Conservation (phyloP, 2,888 invertebrate genomes). For the Athrips mouffetella region DNA sequence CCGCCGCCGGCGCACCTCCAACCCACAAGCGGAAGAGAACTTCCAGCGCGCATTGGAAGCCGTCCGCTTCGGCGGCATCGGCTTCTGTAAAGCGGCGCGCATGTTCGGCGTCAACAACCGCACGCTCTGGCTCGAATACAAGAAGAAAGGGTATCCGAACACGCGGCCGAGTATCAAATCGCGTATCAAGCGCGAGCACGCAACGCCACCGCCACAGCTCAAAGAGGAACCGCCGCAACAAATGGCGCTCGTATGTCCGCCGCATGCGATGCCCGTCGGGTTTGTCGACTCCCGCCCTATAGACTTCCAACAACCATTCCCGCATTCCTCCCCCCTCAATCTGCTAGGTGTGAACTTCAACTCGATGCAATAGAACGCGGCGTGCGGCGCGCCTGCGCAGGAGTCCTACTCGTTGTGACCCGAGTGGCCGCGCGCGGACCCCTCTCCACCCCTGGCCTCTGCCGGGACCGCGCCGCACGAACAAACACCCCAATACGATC, state of each 20-base stretch:
- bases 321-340: constrained; percentile 81
- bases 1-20: constrained; percentile 83
- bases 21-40: constrained; percentile 90
- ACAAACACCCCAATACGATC: constrained; percentile 33
- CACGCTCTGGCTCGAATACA: constrained; percentile 91
- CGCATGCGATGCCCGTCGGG: constrained; percentile 82
- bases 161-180: constrained; percentile 88
- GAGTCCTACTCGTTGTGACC: constrained; percentile 63
- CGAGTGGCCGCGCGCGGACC: constrained; percentile 48
- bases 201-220: constrained; percentile 79
- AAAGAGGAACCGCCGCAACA: constrained; percentile 63
- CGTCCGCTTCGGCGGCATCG: constrained; percentile 89
- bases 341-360: constrained; percentile 87
- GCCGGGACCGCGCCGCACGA: constrained; percentile 26
- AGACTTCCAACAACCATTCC: constrained; percentile 82
- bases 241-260: constrained; percentile 80
- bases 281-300: constrained; percentile 85
- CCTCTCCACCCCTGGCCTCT: constrained; percentile 28
- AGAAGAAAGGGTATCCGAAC: constrained; percentile 89
- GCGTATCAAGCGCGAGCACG: constrained; percentile 83
- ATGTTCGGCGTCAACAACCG: constrained; percentile 92
- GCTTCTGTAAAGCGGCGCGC: constrained; percentile 90
- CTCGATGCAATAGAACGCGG: constrained; percentile 83
- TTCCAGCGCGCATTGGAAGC: constrained; percentile 89
- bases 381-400: constrained; percentile 47